Evolutionary conservation across 2,888 invertebrate species (phyloP).

Genomic region (Apomyelois bistriatella): DNA sequence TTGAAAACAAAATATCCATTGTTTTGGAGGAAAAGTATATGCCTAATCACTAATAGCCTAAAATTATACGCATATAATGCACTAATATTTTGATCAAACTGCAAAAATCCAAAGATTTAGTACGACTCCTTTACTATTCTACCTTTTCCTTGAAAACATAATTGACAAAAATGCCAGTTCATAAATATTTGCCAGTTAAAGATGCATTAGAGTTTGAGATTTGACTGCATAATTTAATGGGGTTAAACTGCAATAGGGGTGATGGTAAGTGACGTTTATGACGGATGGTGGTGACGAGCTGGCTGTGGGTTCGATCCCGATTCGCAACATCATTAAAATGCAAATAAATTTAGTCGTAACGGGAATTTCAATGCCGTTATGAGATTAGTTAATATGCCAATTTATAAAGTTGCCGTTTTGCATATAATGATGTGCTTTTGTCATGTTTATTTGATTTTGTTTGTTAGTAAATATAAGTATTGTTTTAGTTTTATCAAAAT

Average conservation of each 20-base stretch:
- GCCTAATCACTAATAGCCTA: too few species aligned
- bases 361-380: slow-evolving; percentile 14
- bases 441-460: not conserved
- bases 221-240: slow-evolving; percentile 23
- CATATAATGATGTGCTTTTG: not conserved
- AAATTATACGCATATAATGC: too few species aligned
- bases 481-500: too few species aligned
- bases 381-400: slow-evolving; percentile 16
- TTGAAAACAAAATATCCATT: too few species aligned
- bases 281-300: slow-evolving; percentile 27
- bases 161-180: not conserved
- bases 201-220: slow-evolving; percentile 24
- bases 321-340: slow-evolving; percentile 44
- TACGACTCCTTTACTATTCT: too few species aligned
- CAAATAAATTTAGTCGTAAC: slow-evolving; percentile 30
- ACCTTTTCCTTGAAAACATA: too few species aligned
- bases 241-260: slow-evolving; percentile 29
- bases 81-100: too few species aligned
- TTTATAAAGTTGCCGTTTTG: slow-evolving; percentile 13
- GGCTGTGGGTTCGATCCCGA: slow-evolving; percentile 30
- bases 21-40: too few species aligned
- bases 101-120: too few species aligned
- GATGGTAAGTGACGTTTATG: slow-evolving; percentile 24
- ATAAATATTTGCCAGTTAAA: slow-evolving; percentile 16
- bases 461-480: not conserved